These are phyloP conservation scores for Gryllus longicercus DNA, from an alignment of 2,888 invertebrate genomes.

Conservation along the genomic window DNA sequence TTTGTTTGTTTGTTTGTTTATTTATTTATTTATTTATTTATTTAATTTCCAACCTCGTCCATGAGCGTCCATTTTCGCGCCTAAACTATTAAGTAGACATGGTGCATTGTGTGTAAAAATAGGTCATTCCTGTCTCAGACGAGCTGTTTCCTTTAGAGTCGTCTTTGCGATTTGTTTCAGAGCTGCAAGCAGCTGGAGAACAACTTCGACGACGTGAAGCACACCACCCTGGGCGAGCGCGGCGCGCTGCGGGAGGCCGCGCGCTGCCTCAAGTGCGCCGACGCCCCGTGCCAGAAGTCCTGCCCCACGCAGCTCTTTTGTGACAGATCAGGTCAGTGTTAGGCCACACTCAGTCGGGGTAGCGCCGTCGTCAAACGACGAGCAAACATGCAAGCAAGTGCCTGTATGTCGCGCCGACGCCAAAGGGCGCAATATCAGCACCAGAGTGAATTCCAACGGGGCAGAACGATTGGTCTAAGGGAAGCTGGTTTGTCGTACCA, in stretches of 20 bases:
- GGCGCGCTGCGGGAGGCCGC: conserved; percentile 88
- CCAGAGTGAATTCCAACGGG: no score
- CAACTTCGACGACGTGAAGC: conserved; percentile 96
- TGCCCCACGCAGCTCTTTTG: conserved; percentile 81
- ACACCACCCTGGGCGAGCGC: conserved; percentile 93
- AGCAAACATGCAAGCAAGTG: no score
- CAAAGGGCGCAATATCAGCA: no score
- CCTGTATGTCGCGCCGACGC: no score
- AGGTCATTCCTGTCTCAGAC: not conserved
- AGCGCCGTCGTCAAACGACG: no score
- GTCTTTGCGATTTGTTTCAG: conserved; percentile 48
- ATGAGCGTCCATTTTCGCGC: not conserved
- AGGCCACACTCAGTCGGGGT: no score
- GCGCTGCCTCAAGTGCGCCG: conserved; percentile 86
- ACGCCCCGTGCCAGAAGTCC: conserved; percentile 97
- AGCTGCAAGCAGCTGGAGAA: conserved; percentile 68
- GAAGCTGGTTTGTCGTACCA: no score
- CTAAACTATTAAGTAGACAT: not conserved
- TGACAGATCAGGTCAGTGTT: no score
- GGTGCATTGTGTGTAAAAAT: not conserved
- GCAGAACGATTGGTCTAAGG: no score
- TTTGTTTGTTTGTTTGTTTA: no score
- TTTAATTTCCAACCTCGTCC: no score
- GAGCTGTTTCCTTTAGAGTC: not conserved
- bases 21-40: no score